These are phyloP conservation scores for Lingula anatina DNA, from an alignment of 2,888 invertebrate genomes.

Conservation along the genomic window DNA sequence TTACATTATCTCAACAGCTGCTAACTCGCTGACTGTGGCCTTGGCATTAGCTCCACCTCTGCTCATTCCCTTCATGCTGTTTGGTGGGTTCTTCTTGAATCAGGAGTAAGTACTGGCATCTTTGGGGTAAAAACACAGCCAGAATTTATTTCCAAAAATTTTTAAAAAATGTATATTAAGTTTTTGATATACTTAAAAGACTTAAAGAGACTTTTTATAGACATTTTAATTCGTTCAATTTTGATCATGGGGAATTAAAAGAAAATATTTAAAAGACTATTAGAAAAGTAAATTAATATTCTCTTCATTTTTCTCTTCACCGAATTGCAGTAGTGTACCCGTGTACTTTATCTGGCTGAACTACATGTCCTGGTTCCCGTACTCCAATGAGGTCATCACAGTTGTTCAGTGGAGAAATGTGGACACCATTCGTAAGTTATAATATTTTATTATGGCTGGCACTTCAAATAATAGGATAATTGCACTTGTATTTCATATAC, in stretches of 20 bases:
- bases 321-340: conserved; percentile 35
- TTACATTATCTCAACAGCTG: conserved; percentile 83
- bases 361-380: conserved; percentile 86
- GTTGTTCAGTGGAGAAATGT: conserved; percentile 86
- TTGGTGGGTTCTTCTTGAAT: conserved; percentile 94
- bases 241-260: background rate
- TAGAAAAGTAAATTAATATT: background rate
- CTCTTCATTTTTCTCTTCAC: background rate
- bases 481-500: background rate
- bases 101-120: no score
- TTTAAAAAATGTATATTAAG: background rate
- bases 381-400: conserved; percentile 81
- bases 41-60: conserved; percentile 85
- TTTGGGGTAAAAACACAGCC: no score
- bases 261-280: no score
- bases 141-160: background rate
- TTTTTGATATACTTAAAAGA: no score
- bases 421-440: conserved; percentile 59
- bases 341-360: conserved; percentile 49
- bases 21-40: conserved; percentile 79
- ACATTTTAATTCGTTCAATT: background rate
- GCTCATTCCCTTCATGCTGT: conserved; percentile 87
- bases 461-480: no score
- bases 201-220: no score
- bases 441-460: background rate